Conservation (phyloP, 2,113 vertebrate genomes). For the Turdus rufiventris region DNA sequence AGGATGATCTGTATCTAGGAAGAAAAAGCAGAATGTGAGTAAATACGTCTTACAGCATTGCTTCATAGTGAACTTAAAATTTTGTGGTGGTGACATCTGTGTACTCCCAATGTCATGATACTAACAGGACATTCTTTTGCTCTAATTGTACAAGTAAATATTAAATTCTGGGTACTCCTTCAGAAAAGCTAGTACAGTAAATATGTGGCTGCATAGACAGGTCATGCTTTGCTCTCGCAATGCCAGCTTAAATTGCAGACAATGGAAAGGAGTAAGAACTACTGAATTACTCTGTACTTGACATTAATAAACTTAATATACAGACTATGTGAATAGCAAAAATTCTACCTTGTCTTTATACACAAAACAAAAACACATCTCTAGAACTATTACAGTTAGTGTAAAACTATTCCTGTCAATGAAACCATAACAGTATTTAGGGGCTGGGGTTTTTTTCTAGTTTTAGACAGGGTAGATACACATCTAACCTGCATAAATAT, state of each 20-base stretch:
- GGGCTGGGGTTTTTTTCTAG: accelerated
- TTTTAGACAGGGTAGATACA: background rate
- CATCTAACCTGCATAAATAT: background rate
- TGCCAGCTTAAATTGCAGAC: background rate
- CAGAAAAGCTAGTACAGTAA: background rate
- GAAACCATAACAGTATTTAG: background rate
- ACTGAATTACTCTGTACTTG: background rate
- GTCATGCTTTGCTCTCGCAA: background rate
- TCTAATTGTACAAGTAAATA: background rate
- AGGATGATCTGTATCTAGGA: background rate
- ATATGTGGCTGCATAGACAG: background rate
- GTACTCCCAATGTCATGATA: background rate
- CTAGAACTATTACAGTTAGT: background rate
- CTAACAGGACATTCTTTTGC: background rate
- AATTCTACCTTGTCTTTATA: background rate
- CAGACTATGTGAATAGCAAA: background rate
- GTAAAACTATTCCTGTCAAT: background rate
- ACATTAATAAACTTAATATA: background rate
- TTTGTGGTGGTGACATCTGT: background rate
- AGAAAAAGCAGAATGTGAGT: background rate
- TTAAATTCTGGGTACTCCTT: background rate
- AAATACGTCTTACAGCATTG: background rate
- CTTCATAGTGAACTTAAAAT: background rate
- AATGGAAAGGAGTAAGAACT: background rate
- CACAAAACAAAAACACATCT: background rate